Evolutionary conservation across 2,888 invertebrate species (phyloP).

Genomic region (Tethea ocularis): DNA sequence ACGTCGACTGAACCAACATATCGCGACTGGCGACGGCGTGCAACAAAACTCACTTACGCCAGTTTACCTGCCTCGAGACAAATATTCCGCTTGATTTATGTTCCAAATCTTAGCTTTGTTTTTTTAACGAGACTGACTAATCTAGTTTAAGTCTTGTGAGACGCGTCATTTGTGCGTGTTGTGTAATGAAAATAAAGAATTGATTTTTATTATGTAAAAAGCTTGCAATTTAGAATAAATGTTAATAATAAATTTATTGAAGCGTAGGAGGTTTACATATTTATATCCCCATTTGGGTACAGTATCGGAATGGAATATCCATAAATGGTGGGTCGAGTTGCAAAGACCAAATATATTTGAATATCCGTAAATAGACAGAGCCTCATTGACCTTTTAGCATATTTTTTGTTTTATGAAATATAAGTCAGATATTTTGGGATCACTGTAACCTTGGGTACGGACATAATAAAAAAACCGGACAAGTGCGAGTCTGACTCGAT

Average conservation of each 20-base stretch:
- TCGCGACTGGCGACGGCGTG: conserved; percentile 17
- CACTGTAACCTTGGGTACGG: background rate
- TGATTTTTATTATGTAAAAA: background rate
- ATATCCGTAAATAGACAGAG: background rate
- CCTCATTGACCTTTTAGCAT: background rate
- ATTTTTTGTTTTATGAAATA: background rate
- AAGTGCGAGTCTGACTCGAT: too few relatives aligned
- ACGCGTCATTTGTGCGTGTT: background rate
- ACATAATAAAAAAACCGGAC: too few relatives aligned
- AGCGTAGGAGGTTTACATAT: background rate
- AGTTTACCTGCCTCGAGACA: conserved; percentile 23
- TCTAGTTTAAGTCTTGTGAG: background rate
- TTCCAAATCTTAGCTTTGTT: conserved; percentile 4
- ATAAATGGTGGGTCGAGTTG: background rate
- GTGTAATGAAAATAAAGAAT: background rate
- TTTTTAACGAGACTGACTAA: conserved; percentile 12
- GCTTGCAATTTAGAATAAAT: background rate
- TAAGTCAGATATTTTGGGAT: background rate
- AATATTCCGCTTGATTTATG: conserved; percentile 6
- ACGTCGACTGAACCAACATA: conserved; percentile 14
- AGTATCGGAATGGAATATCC: background rate
- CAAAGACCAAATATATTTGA: background rate
- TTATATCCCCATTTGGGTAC: background rate
- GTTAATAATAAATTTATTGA: background rate
- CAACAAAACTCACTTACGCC: conserved; percentile 9